Evolutionary conservation across 2,888 invertebrate species (phyloP).

Genomic region (Lithosia quadra): DNA sequence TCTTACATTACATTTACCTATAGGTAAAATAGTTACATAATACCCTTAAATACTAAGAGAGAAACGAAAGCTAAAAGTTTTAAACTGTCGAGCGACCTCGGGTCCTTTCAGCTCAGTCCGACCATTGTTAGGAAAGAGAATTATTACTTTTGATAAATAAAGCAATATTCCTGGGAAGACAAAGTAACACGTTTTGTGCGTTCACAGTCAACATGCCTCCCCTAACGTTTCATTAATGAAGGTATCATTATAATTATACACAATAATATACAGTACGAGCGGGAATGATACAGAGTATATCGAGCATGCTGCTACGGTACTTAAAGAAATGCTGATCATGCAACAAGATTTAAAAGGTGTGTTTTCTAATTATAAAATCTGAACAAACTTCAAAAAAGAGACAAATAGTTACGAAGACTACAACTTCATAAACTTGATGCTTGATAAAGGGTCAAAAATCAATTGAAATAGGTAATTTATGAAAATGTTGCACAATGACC

Average conservation of each 20-base stretch:
- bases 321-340: conserved; percentile 34
- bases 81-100: not conserved
- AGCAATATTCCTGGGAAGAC: not conserved
- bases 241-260: conserved; percentile 78
- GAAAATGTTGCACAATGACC: conserved; percentile 29
- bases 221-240: conserved; percentile 64
- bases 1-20: too few species aligned
- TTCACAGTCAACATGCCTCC: conserved; percentile 52
- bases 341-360: conserved; percentile 6
- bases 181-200: conserved; percentile 32
- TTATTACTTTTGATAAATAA: too few species aligned
- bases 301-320: conserved; percentile 70
- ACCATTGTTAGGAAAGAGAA: too few species aligned
- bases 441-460: not conserved
- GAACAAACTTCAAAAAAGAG: not conserved
- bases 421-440: too few species aligned
- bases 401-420: not conserved
- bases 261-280: conserved; percentile 71
- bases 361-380: not conserved
- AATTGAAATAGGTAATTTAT: not conserved
- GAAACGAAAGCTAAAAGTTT: not conserved
- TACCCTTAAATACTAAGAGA: not conserved
- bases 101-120: not conserved
- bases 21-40: too few species aligned
- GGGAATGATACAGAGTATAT: conserved; percentile 77